These are phyloP conservation scores for Chionis minor DNA, from an alignment of 2,113 vertebrate species.

Conservation along the genomic window DNA sequence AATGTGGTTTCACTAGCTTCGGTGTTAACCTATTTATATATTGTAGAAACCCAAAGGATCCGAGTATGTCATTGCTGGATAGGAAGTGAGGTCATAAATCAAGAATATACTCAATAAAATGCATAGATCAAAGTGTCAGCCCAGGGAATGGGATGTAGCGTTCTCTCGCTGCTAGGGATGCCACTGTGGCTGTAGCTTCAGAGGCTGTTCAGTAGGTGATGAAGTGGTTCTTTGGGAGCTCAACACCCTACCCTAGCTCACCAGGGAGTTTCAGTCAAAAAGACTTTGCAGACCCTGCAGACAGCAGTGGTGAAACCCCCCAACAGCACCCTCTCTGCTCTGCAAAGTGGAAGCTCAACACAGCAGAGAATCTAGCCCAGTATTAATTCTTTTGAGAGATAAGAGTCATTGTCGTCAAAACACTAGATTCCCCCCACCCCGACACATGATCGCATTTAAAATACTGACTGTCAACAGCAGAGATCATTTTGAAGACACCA, in stretches of 20 bases:
- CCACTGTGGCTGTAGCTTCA: neutral
- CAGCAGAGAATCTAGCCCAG: neutral
- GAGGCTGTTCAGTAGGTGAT: neutral
- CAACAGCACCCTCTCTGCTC: neutral
- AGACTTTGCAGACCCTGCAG: neutral
- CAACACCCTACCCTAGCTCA: neutral
- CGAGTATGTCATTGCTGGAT: neutral
- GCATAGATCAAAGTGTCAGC: neutral
- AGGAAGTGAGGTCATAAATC: neutral
- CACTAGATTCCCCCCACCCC: neutral
- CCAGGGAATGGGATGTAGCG: rapidly evolving
- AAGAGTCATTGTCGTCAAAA: neutral
- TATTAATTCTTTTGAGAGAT: neutral
- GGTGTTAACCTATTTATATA: neutral
- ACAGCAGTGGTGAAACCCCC: neutral
- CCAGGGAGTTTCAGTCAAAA: neutral
- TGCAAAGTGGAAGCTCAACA: neutral
- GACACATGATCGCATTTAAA: neutral
- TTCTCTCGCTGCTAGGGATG: neutral
- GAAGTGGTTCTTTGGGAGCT: neutral
- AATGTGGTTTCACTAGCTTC: neutral
- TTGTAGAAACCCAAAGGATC: neutral
- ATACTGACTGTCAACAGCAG: neutral
- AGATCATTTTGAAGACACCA: neutral
- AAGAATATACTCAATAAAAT: neutral